Percentiles rank a stretch among this genome's conserved stretches.
These are phyloP conservation scores for Diarsia brunnea DNA, from an alignment of 2,888 invertebrate species.

Conservation along the genomic window DNA sequence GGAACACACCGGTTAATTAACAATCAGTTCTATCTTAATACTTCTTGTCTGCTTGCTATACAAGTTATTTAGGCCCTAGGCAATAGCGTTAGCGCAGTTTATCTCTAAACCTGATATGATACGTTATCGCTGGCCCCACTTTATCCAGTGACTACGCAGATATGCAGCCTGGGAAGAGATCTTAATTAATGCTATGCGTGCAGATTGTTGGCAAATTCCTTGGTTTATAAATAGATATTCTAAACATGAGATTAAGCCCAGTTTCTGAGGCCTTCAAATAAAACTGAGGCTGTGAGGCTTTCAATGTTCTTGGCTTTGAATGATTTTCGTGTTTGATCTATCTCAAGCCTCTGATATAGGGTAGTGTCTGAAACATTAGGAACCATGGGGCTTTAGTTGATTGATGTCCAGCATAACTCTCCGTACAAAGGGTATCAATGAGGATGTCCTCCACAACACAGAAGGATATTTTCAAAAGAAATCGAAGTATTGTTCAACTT, in stretches of 20 bases:
- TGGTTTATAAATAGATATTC: conserved; percentile 10
- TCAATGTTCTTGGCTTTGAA: too few relatives aligned
- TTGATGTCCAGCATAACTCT: too few relatives aligned
- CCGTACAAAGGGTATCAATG: too few relatives aligned
- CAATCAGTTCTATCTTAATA: conserved; percentile 19
- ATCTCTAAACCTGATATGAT: conserved; percentile 57
- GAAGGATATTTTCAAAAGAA: too few relatives aligned
- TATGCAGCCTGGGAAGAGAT: conserved; percentile 35
- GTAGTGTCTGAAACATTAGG: too few relatives aligned
- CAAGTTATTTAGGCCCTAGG: conserved; percentile 9
- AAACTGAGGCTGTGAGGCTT: too few relatives aligned
- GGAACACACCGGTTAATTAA: conserved; percentile 6
- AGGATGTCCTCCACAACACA: too few relatives aligned
- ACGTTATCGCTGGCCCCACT: conserved; percentile 39
- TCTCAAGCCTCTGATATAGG: too few relatives aligned
- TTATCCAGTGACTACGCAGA: conserved; percentile 26
- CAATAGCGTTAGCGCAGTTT: background rate
- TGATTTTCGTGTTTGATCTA: too few relatives aligned
- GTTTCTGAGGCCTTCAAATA: background rate
- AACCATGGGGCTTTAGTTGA: too few relatives aligned
- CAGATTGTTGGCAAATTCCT: conserved; percentile 7
- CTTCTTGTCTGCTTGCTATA: background rate
- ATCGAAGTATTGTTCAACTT: too few relatives aligned
- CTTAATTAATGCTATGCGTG: conserved; percentile 43
- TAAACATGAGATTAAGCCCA: background rate